Percentiles rank a stretch among this genome's conserved stretches.
Conservation (phyloP, 2,113 vertebrate genomes). For the Tetrax tetrax region DNA sequence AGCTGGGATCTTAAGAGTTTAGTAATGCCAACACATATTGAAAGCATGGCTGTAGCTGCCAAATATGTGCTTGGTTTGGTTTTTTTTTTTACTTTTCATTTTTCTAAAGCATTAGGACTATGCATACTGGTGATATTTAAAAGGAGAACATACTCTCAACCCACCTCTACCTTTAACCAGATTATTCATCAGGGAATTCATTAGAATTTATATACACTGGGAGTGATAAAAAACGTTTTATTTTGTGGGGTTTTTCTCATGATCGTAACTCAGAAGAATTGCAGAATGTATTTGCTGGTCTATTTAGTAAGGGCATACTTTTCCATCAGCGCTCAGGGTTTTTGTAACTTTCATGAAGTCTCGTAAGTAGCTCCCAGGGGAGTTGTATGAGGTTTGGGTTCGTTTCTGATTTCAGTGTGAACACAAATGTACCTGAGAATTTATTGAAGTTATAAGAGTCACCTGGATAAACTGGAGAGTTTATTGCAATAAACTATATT, state of each 20-base stretch:
- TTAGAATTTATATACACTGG: conserved; percentile 10
- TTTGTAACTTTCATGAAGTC: conserved; percentile 22
- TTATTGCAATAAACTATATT: neutral
- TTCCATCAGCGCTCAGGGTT: neutral
- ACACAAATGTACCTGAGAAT: neutral
- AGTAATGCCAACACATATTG: neutral
- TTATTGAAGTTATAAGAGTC: conserved; percentile 13
- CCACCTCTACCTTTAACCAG: neutral
- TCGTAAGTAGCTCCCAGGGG: neutral
- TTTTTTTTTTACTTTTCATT: neutral
- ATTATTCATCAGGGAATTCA: conserved; percentile 28
- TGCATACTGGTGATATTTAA: neutral
- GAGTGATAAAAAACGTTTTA: neutral
- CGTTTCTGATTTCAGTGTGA: conserved; percentile 18
- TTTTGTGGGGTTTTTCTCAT: neutral
- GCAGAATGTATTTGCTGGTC: conserved; percentile 1
- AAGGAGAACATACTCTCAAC: conserved; percentile 1
- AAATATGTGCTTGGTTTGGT: neutral
- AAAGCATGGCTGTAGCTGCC: neutral
- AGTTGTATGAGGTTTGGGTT: neutral
- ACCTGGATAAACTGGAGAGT: neutral
- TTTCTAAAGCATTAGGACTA: neutral
- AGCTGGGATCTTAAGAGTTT: neutral
- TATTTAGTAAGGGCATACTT: neutral
- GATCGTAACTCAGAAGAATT: conserved; percentile 9